Percentiles rank a stretch among this genome's conserved stretches.
These are phyloP conservation scores for Propithecus perrieri DNA, from an alignment of 2,797 vertebrate genomes.

Conservation along the genomic window DNA sequence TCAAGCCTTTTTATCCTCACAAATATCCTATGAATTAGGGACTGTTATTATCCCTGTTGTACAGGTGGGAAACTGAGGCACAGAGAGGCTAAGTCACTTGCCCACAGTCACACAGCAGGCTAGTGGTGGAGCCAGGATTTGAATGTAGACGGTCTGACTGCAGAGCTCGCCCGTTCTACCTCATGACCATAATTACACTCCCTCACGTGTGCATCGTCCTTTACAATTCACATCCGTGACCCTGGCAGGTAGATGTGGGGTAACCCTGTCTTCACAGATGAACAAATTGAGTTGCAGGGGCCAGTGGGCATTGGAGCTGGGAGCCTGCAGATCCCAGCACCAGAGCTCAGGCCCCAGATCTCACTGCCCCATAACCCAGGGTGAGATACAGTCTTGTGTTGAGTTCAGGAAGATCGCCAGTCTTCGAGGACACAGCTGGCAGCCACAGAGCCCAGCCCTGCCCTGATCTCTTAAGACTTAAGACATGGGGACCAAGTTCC, in stretches of 20 bases:
- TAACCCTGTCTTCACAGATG: background rate
- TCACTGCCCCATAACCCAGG: background rate
- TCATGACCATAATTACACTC: background rate
- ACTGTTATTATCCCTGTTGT: background rate
- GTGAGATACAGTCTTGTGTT: background rate
- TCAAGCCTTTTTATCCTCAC: background rate
- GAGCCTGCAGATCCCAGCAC: background rate
- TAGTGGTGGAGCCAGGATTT: background rate
- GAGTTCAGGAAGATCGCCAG: background rate
- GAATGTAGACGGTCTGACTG: background rate
- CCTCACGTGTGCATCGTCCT: background rate
- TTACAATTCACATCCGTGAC: background rate
- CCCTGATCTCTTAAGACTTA: constrained; percentile 4
- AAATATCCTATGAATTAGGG: background rate
- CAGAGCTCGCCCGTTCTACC: background rate
- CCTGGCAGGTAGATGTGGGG: background rate
- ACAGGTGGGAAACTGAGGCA: background rate
- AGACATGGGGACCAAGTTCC: background rate
- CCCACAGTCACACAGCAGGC: background rate
- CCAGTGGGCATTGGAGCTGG: background rate
- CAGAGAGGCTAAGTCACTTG: background rate
- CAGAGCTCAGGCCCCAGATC: background rate
- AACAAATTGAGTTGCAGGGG: background rate
- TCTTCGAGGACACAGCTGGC: background rate
- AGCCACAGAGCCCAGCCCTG: background rate